These are phyloP conservation scores for Synergus laeviventris DNA, from an alignment of 2,888 invertebrate species.

Conservation along the genomic window DNA sequence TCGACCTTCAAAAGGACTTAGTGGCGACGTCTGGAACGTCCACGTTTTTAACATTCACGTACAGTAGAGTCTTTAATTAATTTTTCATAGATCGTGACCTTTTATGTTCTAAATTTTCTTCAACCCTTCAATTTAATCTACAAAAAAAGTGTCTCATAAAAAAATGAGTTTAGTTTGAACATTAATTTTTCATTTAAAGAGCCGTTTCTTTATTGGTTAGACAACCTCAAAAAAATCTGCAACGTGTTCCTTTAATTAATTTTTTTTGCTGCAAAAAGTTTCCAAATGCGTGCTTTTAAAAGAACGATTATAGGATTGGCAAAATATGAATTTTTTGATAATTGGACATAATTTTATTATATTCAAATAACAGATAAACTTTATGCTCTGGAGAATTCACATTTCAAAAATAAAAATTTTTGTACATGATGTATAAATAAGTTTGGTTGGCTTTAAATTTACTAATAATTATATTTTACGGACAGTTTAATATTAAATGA, in stretches of 20 bases:
- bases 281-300: not conserved
- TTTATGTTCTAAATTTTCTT: not conserved
- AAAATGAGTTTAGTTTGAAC: not conserved
- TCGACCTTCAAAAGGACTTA: not conserved
- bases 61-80: not conserved
- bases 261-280: not conserved
- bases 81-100: not conserved
- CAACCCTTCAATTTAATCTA: too few relatives aligned
- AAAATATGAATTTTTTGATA: not conserved
- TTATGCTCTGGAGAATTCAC: not conserved
- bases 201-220: slow-evolving; percentile 25
- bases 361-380: not conserved
- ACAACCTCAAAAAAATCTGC: slow-evolving; percentile 38
- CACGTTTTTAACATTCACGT: slow-evolving; percentile 27
- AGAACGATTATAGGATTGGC: not conserved
- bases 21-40: slow-evolving; percentile 1
- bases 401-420: not conserved
- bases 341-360: not conserved
- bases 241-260: slow-evolving; percentile 16
- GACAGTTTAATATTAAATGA: not conserved
- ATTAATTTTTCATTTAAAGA: slow-evolving; percentile 23
- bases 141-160: not conserved
- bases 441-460: not conserved
- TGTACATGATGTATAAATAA: not conserved
- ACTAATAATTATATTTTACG: not conserved